A percentile compares a stretch with the other conserved stretches of the same genome.
These are phyloP conservation scores for Dasypolia templi DNA, from an alignment of 2,888 invertebrate species.

Conservation along the genomic window DNA sequence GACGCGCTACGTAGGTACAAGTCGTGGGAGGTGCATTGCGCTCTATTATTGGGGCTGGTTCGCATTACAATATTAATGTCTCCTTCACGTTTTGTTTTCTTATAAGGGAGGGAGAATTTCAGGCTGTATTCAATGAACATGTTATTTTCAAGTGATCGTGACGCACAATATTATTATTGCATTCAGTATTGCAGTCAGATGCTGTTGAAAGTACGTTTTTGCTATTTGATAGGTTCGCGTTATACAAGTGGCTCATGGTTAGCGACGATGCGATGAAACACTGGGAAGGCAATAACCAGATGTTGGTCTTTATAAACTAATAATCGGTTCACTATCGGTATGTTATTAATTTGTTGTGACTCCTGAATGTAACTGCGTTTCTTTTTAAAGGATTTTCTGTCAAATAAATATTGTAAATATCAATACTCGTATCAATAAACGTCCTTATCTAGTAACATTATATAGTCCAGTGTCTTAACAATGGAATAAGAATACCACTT, in stretches of 20 bases:
- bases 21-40: constrained; percentile 46
- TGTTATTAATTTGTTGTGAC: neutral
- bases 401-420: neutral
- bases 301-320: too few species aligned
- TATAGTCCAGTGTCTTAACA: neutral
- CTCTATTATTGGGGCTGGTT: constrained; percentile 32
- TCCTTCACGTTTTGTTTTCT: constrained; percentile 31
- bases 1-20: constrained; percentile 10
- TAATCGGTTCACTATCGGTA: neutral
- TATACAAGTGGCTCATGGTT: neutral
- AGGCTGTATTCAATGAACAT: neutral
- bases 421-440: neutral
- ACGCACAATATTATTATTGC: neutral
- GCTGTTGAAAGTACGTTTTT: neutral
- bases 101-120: constrained; percentile 15
- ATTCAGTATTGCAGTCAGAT: neutral
- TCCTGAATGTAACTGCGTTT: neutral
- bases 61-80: constrained; percentile 36
- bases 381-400: neutral
- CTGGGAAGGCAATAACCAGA: neutral
- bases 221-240: too few species aligned
- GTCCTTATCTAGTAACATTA: neutral
- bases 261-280: neutral
- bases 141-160: constrained; percentile 7
- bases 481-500: neutral